Conservation (phyloP, 2,797 vertebrate species). For the Adrianichthys oophorus region DNA sequence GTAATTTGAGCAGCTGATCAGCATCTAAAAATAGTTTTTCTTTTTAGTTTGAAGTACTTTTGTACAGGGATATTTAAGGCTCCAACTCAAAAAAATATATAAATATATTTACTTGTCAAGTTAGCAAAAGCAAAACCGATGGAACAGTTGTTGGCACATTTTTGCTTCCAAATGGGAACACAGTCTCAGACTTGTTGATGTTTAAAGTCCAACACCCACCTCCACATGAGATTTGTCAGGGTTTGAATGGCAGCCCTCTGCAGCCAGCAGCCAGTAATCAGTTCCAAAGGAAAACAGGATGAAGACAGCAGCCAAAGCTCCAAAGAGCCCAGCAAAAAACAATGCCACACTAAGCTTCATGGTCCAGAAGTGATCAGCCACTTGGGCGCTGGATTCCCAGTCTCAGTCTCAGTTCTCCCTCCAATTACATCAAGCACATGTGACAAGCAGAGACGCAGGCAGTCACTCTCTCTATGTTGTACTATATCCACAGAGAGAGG, state of each 20-base stretch:
- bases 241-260: constrained; percentile 79
- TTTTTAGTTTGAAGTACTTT: not conserved
- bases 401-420: constrained; percentile 28
- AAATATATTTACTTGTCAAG: too few species aligned
- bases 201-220: constrained; percentile 47
- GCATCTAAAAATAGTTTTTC: not conserved
- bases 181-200: not conserved
- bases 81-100: not conserved
- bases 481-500: constrained; percentile 28
- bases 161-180: not conserved
- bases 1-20: constrained; percentile 33
- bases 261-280: constrained; percentile 95
- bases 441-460: constrained; percentile 32
- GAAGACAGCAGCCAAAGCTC: constrained; percentile 87
- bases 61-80: not conserved
- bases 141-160: too few species aligned
- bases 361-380: constrained; percentile 29
- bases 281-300: constrained; percentile 94
- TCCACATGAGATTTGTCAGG: constrained; percentile 7
- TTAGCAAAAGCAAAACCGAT: too few species aligned
- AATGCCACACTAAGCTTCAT: constrained; percentile 92
- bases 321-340: constrained; percentile 95
- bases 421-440: constrained; percentile 39
- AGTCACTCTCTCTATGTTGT: constrained; percentile 17
- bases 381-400: constrained; percentile 23